Evolutionary conservation across 2,888 invertebrate genomes (phyloP), one percentile per base, ranked within the genome.

Genomic region (Agrenia bidenticulata): DNA sequence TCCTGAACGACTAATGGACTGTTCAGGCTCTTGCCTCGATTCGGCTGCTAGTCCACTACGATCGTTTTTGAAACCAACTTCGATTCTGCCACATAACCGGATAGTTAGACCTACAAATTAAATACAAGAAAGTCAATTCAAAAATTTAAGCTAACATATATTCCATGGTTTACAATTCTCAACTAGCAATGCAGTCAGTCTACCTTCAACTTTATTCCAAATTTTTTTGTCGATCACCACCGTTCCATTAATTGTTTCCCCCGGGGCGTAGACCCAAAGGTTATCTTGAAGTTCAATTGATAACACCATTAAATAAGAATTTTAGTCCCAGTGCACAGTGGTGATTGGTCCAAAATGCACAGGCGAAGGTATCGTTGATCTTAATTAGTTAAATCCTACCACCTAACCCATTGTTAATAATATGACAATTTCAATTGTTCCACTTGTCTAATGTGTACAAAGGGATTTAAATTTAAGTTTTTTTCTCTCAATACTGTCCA

Each of bases 151-250:
- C 50, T 11, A 9, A n/a, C 13, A 51, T 32, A 58, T 45, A 24
- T 19, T 23, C n/a, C 19, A 24, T 49, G 2, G 26, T 26, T 26
- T 13, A 27, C 13, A n/a, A n/a, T n/a, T n/a, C n/a, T n/a, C n/a
- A n/a, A n/a, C n/a, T n/a, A n/a, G n/a, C n/a, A n/a, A n/a, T n/a
- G n/a, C n/a, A n/a, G n/a, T n/a, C n/a, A n/a, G n/a, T n/a, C n/a
- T 42, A 70, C 70, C 70, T 67, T 70, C 70, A 26, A 70, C 61
- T 61, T 70, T 70, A 45, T 67, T 67, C 70, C 70, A 70, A 23
- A 70, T 70, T 41, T 62, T 62, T 51, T 70, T 70, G 13, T 67
- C 58, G 11, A 70, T 61, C 2, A 70, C 70, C 37, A 70, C 66
- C 32, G 63, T 63, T 23, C 70, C 70, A 61, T 13, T 61, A 55